A percentile compares a stretch with the other conserved stretches of the same genome.
Conservation (phyloP, 2,113 vertebrate species). For the Petroica traversi region DNA sequence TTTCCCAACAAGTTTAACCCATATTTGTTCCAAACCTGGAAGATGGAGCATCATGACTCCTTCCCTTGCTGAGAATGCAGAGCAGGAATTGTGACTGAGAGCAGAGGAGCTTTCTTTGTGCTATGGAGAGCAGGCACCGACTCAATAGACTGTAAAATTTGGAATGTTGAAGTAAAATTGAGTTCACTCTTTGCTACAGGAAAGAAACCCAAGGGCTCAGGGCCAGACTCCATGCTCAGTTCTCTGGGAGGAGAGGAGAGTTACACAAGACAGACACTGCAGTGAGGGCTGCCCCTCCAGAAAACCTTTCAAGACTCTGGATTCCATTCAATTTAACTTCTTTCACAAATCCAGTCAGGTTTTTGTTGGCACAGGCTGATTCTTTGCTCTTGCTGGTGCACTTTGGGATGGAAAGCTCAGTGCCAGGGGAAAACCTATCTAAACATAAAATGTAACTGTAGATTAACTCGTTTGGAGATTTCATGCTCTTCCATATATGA, state of each 20-base stretch:
- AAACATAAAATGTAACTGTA: not conserved
- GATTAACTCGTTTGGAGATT: not conserved
- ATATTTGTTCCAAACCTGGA: not conserved
- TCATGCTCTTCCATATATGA: not conserved
- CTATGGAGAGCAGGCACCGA: not conserved
- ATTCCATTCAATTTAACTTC: not conserved
- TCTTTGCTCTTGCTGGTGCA: not conserved
- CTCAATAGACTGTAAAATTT: not conserved
- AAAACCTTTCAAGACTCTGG: not conserved
- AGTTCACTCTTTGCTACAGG: not conserved
- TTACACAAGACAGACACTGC: rapidly evolving
- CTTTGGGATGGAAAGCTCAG: not conserved
- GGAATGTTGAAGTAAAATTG: not conserved
- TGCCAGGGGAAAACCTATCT: not conserved
- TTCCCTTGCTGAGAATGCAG: not conserved
- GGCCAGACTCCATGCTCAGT: not conserved
- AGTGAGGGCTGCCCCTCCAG: not conserved
- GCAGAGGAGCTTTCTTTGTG: not conserved
- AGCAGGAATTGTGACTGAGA: not conserved
- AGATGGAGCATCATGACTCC: not conserved
- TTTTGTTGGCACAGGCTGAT: not conserved
- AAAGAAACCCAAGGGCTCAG: not conserved
- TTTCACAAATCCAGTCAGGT: not conserved
- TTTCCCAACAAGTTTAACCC: not conserved
- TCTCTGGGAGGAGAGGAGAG: not conserved